These are phyloP conservation scores for Corella eumyota DNA, from an alignment of 23 tunicate genomes.

Conservation along the genomic window DNA sequence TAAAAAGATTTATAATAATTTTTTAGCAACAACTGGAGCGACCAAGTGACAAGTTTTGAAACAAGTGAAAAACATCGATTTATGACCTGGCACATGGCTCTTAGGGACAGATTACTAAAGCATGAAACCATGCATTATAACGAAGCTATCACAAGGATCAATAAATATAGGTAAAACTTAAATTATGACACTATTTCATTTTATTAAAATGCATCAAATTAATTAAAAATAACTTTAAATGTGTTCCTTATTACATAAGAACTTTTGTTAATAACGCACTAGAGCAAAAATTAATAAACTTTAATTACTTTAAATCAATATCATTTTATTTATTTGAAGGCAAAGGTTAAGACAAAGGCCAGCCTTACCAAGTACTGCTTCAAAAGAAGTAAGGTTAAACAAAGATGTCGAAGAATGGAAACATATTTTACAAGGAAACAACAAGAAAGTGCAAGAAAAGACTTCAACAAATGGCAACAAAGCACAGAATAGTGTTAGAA, in stretches of 20 bases:
- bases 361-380: neutral
- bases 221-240: too few relatives aligned
- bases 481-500: too few relatives aligned
- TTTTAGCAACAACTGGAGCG: too few relatives aligned
- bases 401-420: conserved; percentile 22
- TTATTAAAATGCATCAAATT: too few relatives aligned
- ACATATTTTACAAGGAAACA: conserved; percentile 19
- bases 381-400: conserved; percentile 4
- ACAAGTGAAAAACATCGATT: conserved; percentile 35
- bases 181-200: too few relatives aligned
- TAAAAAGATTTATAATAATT: too few relatives aligned
- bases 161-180: conserved; percentile 70
- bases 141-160: conserved; percentile 75
- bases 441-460: neutral
- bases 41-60: conserved; percentile 14
- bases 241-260: too few relatives aligned
- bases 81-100: conserved; percentile 78
- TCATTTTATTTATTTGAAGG: conserved; percentile 7
- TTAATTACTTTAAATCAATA: too few relatives aligned
- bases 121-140: conserved; percentile 69
- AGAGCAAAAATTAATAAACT: too few relatives aligned
- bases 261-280: too few relatives aligned
- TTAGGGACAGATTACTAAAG: conserved; percentile 55
- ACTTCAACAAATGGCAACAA: conserved; percentile 22
- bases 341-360: conserved; percentile 25